Base-by-base conservation (phyloP, 1,140 invertebrate genomes). In the Drosophila micromelanica region DNA sequence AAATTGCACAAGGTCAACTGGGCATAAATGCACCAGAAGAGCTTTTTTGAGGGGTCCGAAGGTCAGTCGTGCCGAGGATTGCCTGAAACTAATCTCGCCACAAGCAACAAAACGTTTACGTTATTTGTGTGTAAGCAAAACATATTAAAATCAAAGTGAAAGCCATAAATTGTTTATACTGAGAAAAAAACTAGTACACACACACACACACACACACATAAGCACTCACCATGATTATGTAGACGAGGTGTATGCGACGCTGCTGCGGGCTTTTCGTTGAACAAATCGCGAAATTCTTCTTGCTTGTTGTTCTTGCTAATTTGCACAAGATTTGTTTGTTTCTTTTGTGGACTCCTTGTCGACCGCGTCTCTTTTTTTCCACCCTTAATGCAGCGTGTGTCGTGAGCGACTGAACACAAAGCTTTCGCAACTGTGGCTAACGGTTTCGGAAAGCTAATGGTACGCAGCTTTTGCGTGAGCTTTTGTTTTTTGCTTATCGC, bases 211-310 rank as follows among this genome's bases (percentile, higher is more conserved):
- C 56, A 51, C 65, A 46, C 48, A 64, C 27, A 37, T 45, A 15
- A 54, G 55, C 54, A 89, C 84, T 89, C 70, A 89, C 84, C 84
- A 89, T 87, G 61, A 73, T 89, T 60, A 89, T 84, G 70, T 89
- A 89, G 79, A 87, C 70, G 57, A 87, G 62, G 71, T 84, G 63
- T 60, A 90, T 52, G 64, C 73, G 85, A 51, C 60, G 75, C 42
- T 71, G 73, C 49, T 68, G 62, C 43, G 60, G 49, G 54, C 71
- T 67, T 78, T 78, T 78, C 15, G 49, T 48, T 72, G 63, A 72
- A 69, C 54, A 77, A 89, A 87, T 87, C 67, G 72, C 76, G 76
- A 80, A 68, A 69, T 56, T 51, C 48, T 68, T 65, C 27, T 52
- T 17, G 48, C 56, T 52, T 48, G 9, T 54, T 40, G 20, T 60